Evolutionary conservation across 1,140 invertebrate genomes (phyloP), one percentile per base, ranked within the genome.

Genomic region (Meloidogyne floridensis): DNA sequence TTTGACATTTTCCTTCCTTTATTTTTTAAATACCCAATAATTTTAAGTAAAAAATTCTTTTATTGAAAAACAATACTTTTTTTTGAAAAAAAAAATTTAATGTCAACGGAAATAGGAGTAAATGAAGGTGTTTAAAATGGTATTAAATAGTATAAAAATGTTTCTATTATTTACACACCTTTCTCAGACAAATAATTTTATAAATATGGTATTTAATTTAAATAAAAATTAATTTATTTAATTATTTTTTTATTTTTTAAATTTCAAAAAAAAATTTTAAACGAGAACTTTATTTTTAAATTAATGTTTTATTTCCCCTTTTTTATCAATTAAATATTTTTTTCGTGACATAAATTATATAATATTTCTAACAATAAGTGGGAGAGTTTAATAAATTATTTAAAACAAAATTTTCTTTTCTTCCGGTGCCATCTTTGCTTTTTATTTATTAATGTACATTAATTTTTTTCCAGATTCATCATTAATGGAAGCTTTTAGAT

Each of bases 1-100:
- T 32, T 72, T 72, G 3, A 51, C 11, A 11, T n/a, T 20, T 20
- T 72, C 11, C 11, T 18, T 1, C 4, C 42, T 32, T 15, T 11
- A 15, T 47, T 32, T 2, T 72, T n/a, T 18, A 73, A 73, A 73
- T 73, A 47, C 18, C 11, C 42, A 73, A 73, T 73, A 73, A 73
- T 43, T 73, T 73, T 73, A 73, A 73, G 59, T 65, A 65, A 54
- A 72, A 72, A 43, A 43, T 47, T 6, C 32, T 47, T 47, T 47
- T 47, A 47, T 73, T 73, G 42, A 73, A 73, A 73, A 42, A 53
- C 8, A 73, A 73, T 47, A 42, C 42, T 73, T 73, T 73, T 73
- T 73, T 43, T 53, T 32, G 32, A 47, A 18, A 18, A 73, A 15
- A 32, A 15, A 32, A 11, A 32, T 18, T 18, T 15, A 53, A 11